A percentile compares a stretch with the other conserved stretches of the same genome.
Evolutionary conservation across 2,113 vertebrate genomes (phyloP).

Genomic region (Pituophis catenifer): DNA sequence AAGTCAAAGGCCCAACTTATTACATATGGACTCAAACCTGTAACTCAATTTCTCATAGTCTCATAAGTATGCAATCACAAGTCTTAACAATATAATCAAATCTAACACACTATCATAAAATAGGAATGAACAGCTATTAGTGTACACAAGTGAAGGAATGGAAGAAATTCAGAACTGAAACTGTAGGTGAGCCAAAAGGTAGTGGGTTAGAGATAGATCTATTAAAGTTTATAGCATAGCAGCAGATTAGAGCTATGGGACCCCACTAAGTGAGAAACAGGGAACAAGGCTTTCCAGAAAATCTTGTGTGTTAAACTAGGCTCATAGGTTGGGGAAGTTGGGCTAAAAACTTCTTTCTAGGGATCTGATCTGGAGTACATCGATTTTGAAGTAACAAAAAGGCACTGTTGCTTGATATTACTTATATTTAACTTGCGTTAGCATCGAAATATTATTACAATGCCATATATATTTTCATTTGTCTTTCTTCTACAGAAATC

Average conservation of each 20-base stretch:
- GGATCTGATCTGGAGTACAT: background rate
- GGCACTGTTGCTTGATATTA: too few species aligned
- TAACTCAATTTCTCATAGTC: constrained; percentile 25
- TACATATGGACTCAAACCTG: background rate
- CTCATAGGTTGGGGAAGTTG: background rate
- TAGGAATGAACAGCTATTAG: background rate
- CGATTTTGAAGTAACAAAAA: too few species aligned
- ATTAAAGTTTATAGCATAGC: background rate
- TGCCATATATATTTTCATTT: background rate
- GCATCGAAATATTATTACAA: background rate
- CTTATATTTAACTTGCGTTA: background rate
- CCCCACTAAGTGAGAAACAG: background rate
- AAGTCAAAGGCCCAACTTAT: background rate
- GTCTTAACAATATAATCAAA: background rate
- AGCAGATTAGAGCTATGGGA: background rate
- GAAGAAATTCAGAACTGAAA: background rate
- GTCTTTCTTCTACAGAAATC: background rate
- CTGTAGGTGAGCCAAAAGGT: background rate
- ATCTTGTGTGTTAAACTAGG: background rate
- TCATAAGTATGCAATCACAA: constrained; percentile 16
- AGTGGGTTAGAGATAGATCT: background rate
- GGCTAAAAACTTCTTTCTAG: background rate
- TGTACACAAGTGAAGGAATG: background rate
- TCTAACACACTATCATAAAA: background rate
- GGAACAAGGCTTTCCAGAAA: background rate